phyloP scores from a whole-genome alignment of 2,888 invertebrate species.

The Agrochola lota region DNA sequence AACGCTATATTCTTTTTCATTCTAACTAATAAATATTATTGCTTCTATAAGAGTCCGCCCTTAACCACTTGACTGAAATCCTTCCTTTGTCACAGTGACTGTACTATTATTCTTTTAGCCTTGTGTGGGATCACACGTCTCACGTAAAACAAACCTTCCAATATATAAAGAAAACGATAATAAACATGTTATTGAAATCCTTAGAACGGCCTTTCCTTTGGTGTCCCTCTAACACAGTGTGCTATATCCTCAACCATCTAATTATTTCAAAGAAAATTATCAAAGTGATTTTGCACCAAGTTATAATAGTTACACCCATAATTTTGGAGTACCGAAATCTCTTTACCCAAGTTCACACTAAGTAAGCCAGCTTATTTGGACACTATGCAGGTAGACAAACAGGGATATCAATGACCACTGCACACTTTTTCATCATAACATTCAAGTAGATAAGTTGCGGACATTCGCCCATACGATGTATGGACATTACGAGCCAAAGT shows the following conservation, averaged over 20 bases:
- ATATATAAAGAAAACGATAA: too few species aligned
- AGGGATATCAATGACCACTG: constrained; percentile 19
- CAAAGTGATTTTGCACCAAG: neutral
- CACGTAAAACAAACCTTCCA: too few species aligned
- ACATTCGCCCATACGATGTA: constrained; percentile 42
- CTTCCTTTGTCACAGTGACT: too few species aligned
- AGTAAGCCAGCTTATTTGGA: neutral
- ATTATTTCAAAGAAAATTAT: neutral
- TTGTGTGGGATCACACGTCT: too few species aligned
- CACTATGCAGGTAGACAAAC: neutral
- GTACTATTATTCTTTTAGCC: too few species aligned
- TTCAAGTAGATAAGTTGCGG: constrained; percentile 22
- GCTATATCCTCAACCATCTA: neutral
- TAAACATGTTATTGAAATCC: too few species aligned
- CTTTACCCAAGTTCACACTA: neutral
- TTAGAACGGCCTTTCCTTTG: too few species aligned
- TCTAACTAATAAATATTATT: too few species aligned
- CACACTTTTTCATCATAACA: constrained; percentile 27
- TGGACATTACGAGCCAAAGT: constrained; percentile 67
- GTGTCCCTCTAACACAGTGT: too few species aligned
- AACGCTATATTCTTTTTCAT: too few species aligned
- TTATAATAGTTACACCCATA: neutral
- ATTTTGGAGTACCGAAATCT: neutral
- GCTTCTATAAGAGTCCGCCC: too few species aligned
- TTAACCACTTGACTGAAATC: too few species aligned